Conservation (phyloP, 2,113 vertebrate genomes). For the Chamaetylas fuelleborni region DNA sequence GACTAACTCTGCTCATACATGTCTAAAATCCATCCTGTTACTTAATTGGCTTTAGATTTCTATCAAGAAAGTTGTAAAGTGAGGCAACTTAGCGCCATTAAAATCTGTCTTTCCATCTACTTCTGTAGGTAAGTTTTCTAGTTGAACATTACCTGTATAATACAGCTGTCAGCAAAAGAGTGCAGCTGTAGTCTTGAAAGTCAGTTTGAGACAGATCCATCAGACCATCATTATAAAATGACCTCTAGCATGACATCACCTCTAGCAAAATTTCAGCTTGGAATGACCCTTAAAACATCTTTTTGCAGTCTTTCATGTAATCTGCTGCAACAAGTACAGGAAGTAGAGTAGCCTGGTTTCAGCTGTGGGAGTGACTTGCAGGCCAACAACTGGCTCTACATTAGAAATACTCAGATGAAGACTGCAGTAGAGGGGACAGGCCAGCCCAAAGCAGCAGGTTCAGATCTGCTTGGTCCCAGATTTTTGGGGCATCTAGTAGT, state of each 20-base stretch:
- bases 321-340: not conserved
- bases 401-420: not conserved
- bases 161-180: not conserved
- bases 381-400: fast-evolving
- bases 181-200: not conserved
- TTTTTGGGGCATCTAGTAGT: not conserved
- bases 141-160: not conserved
- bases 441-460: not conserved
- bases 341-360: not conserved
- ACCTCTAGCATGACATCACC: not conserved
- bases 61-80: not conserved
- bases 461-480: not conserved
- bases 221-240: not conserved
- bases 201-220: not conserved
- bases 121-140: not conserved
- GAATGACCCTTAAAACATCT: not conserved
- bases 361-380: fast-evolving
- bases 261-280: not conserved
- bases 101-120: not conserved
- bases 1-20: not conserved
- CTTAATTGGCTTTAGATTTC: not conserved
- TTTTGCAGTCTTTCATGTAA: not conserved
- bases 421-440: not conserved
- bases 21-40: not conserved
- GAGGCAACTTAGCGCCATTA: not conserved